phyloP scores from a whole-genome alignment of 1,140 invertebrate genomes.

The Eciton burchellii region DNA sequence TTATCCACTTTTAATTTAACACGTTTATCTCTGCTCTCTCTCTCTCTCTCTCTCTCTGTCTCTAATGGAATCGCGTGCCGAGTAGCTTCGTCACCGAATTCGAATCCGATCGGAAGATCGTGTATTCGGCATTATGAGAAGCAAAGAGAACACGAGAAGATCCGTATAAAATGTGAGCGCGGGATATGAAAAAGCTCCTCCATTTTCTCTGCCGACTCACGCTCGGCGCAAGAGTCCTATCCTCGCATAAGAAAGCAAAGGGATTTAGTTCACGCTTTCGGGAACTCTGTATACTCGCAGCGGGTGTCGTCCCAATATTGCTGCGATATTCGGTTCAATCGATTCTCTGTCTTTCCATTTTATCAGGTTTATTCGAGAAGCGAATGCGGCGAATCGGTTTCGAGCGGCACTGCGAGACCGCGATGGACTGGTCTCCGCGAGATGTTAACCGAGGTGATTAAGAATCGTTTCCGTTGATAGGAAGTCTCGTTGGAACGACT shows the following conservation, averaged over 20 bases:
- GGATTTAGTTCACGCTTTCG: not conserved
- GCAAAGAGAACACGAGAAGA: not conserved
- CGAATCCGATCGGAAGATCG: too few species aligned
- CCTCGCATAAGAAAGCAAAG: not conserved
- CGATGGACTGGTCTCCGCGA: not conserved
- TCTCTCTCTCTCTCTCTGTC: too few species aligned
- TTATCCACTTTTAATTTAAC: slow-evolving; percentile 1
- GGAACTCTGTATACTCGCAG: not conserved
- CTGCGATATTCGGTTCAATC: not conserved
- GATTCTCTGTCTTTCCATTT: not conserved
- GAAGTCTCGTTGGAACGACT: too few species aligned
- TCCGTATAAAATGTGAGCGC: not conserved
- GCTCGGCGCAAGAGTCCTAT: not conserved
- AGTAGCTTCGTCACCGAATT: too few species aligned
- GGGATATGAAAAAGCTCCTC: not conserved
- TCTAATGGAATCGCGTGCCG: too few species aligned
- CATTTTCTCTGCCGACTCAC: not conserved
- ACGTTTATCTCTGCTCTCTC: not conserved
- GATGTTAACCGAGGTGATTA: slow-evolving; percentile 16
- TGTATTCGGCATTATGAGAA: not conserved
- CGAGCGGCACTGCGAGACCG: not conserved
- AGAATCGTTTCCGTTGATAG: slow-evolving; percentile 16
- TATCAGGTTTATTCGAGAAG: slow-evolving; percentile 1
- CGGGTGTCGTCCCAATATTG: not conserved
- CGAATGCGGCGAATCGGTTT: not conserved